These are phyloP conservation scores for Aphis craccivora DNA, from an alignment of 1,140 invertebrate species.

Conservation along the genomic window DNA sequence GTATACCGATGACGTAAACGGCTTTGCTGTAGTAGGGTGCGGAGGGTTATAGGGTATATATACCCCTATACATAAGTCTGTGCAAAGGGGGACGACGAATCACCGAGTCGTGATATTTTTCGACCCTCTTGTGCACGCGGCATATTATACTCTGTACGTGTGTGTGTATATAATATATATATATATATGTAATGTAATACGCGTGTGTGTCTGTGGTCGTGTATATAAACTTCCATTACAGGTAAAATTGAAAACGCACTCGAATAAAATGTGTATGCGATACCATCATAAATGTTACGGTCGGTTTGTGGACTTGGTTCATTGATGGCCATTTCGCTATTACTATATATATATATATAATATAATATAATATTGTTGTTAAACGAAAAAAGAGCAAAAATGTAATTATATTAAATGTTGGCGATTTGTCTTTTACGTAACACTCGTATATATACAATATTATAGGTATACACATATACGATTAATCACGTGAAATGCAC, in stretches of 20 bases:
- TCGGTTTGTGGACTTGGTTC: background rate
- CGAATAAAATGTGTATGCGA: background rate
- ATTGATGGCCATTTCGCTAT: background rate
- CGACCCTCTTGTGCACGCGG: constrained; percentile 21
- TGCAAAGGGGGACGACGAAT: background rate
- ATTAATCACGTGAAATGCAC: background rate
- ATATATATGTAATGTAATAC: background rate
- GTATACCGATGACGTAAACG: constrained; percentile 6
- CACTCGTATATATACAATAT: background rate
- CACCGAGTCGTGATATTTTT: constrained; percentile 30
- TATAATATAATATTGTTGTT: background rate
- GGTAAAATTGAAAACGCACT: constrained; percentile 14
- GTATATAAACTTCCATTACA: background rate
- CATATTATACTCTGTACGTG: background rate
- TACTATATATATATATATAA: too few species aligned
- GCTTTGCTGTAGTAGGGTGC: background rate
- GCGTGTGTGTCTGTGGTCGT: background rate
- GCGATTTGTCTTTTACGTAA: background rate
- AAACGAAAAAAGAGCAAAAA: background rate
- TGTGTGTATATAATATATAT: too few species aligned
- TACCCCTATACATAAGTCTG: background rate
- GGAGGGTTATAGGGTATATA: background rate
- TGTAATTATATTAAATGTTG: background rate
- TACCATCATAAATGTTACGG: background rate
- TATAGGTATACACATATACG: background rate